phyloP scores from a whole-genome alignment of 1,140 invertebrate genomes.

The Papilio polyxenes region DNA sequence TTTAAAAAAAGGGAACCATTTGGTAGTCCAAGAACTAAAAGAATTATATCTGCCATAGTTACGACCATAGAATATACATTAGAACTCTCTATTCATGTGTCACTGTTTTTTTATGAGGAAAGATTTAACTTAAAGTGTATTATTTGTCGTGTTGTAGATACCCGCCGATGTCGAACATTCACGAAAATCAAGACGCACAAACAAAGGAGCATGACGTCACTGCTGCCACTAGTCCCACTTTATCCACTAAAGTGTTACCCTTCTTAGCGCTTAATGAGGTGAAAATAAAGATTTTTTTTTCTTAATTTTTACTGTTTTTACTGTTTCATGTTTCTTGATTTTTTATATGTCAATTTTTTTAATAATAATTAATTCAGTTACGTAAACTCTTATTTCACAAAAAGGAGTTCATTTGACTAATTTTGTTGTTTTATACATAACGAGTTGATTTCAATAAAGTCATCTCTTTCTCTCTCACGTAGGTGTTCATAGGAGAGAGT shows the following conservation, averaged over 20 bases:
- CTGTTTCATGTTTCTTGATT: background rate
- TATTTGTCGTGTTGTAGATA: conserved; percentile 51
- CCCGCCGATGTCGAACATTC: conserved; percentile 57
- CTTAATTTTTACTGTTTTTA: no score
- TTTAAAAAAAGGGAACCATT: no score
- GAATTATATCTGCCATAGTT: no score
- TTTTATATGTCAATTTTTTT: conserved; percentile 32
- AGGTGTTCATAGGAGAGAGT: conserved; percentile 98
- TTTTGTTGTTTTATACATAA: background rate
- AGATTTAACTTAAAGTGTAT: no score
- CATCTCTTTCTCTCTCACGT: conserved; percentile 48
- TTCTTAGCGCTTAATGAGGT: conserved; percentile 83
- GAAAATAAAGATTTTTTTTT: background rate
- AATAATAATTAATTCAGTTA: background rate
- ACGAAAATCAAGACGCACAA: conserved; percentile 52
- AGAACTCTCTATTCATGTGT: no score
- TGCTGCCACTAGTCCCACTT: conserved; percentile 48
- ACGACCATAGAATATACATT: no score
- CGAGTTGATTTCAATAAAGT: background rate
- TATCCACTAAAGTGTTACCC: conserved; percentile 77
- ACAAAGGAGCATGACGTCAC: conserved; percentile 39
- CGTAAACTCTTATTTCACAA: no score
- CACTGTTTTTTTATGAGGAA: no score
- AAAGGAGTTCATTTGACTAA: no score
- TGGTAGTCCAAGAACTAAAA: no score